Evolutionary conservation across 2,113 vertebrate species (phyloP).

Genomic region (Cichladusa arquata): DNA sequence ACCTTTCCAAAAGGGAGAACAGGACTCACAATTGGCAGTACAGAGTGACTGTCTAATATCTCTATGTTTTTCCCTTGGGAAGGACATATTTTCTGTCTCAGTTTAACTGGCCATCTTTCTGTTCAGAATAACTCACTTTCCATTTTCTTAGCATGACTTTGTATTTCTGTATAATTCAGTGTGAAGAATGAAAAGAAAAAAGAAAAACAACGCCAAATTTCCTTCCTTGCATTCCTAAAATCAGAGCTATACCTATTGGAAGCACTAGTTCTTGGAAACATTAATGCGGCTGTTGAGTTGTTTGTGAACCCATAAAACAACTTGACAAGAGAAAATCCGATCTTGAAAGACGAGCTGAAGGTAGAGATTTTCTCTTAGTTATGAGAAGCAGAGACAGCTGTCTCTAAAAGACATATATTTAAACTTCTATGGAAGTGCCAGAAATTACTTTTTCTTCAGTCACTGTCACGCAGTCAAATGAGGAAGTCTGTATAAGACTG

Average conservation of each 20-base stretch:
- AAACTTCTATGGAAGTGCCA: not conserved
- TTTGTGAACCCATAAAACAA: not conserved
- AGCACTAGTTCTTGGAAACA: not conserved
- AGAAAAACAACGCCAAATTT: accelerated
- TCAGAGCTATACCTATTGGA: not conserved
- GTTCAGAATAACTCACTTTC: not conserved
- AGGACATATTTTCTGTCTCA: not conserved
- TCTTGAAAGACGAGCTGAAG: not conserved
- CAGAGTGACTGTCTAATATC: not conserved
- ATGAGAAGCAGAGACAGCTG: not conserved
- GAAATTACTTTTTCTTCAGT: not conserved
- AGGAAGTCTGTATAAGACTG: not conserved
- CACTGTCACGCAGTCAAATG: not conserved
- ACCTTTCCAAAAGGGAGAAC: not conserved
- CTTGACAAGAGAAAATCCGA: not conserved
- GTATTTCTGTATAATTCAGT: not conserved
- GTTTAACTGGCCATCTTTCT: not conserved
- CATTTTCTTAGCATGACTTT: not conserved
- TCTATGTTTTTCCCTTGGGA: not conserved
- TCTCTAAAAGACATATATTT: not conserved
- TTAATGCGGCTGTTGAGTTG: not conserved
- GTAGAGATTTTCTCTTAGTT: not conserved
- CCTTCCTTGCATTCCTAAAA: not conserved
- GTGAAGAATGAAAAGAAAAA: not conserved
- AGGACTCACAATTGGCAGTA: no score